These are phyloP conservation scores for Dichetophora obliterata DNA, from an alignment of 2,888 invertebrate genomes.

Conservation along the genomic window DNA sequence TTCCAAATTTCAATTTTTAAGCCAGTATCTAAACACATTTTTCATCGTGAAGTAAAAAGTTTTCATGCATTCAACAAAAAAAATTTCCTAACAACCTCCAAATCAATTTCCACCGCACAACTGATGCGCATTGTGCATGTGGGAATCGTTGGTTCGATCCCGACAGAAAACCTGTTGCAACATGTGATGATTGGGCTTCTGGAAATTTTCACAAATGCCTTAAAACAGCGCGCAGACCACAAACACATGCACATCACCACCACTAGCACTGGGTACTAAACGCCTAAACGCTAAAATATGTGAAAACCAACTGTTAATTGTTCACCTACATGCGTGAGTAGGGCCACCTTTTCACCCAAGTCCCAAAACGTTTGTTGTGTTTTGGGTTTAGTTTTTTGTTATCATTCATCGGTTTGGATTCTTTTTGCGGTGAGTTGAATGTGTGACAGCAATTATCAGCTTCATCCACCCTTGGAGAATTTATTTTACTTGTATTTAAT, in stretches of 20 bases:
- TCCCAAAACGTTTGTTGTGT: conserved; percentile 35
- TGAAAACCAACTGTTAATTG: conserved; percentile 56
- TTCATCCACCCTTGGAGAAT: conserved; percentile 56
- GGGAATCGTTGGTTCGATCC: background rate
- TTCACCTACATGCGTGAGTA: conserved; percentile 51
- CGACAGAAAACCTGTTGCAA: background rate
- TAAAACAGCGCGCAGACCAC: background rate
- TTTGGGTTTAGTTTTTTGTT: conserved; percentile 3
- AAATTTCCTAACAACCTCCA: background rate
- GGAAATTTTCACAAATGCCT: background rate
- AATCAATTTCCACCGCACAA: conserved; percentile 35
- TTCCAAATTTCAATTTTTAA: no score
- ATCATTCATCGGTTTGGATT: conserved; percentile 25
- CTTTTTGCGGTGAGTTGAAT: conserved; percentile 50
- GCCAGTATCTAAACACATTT: no score
- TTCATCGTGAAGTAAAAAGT: no score
- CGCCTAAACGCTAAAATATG: conserved; percentile 28
- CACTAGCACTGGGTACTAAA: background rate
- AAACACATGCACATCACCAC: background rate
- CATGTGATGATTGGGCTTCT: background rate
- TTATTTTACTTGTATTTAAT: conserved; percentile 34
- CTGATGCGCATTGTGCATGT: conserved; percentile 26
- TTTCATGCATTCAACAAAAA: no score
- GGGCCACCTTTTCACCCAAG: background rate
- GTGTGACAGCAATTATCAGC: conserved; percentile 65